Percentiles rank a stretch among this genome's conserved stretches.
Conservation (phyloP, 2,797 vertebrate species). For the Gallinago solitaria region DNA sequence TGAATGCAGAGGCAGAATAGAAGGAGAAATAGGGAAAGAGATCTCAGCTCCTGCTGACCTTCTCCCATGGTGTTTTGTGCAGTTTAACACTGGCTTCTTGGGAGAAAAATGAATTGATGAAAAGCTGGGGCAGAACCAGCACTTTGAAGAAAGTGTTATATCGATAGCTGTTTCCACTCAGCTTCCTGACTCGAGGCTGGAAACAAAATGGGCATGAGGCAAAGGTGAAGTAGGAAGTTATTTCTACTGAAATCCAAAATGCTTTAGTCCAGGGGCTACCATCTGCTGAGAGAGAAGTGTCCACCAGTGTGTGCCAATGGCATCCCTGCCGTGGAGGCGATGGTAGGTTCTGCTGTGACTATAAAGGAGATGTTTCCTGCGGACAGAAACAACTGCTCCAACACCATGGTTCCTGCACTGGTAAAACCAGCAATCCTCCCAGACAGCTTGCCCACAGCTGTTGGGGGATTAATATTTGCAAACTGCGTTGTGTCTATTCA, state of each 20-base stretch:
- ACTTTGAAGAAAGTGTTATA: not conserved
- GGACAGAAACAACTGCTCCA: not conserved
- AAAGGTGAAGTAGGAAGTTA: not conserved
- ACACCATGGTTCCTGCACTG: not conserved
- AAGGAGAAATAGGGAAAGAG: not conserved
- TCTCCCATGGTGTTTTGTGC: not conserved
- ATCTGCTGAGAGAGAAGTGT: not conserved
- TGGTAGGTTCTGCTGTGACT: not conserved
- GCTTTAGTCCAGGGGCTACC: not conserved
- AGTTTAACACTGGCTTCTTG: not conserved
- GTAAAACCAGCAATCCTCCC: not conserved
- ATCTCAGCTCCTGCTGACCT: not conserved
- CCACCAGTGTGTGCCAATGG: not conserved
- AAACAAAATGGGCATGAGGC: not conserved
- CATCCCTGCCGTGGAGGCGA: not conserved
- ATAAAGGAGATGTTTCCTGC: not conserved
- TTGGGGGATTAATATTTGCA: slow-evolving; percentile 12
- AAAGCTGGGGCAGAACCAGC: not conserved
- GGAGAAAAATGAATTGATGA: not conserved
- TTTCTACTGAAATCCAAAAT: not conserved
- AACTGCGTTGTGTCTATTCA: not conserved
- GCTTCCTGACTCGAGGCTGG: not conserved
- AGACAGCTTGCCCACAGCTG: not conserved
- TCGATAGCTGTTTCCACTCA: not conserved
- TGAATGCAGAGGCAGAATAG: not conserved